phyloP scores from a whole-genome alignment of 2,797 vertebrate species.

The Meda fulgida region DNA sequence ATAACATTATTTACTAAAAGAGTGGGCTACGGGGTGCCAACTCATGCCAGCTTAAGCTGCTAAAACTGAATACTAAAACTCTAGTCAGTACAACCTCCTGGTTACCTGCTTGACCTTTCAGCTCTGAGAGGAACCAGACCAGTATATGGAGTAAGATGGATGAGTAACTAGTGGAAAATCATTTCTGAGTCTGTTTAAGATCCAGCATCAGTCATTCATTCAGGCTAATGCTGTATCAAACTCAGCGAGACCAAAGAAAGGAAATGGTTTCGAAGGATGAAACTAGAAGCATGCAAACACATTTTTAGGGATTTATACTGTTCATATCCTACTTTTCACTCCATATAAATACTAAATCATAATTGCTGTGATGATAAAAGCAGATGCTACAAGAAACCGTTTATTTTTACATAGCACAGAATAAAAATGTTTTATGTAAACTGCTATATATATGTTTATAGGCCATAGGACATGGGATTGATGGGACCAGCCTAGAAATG shows the following conservation, averaged over 20 bases:
- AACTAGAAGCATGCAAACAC: slow-evolving; percentile 52
- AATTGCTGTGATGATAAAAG: background rate
- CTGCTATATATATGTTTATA: too few species aligned
- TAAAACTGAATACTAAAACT: slow-evolving; percentile 50
- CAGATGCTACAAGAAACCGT: background rate
- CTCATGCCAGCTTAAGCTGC: slow-evolving; percentile 52
- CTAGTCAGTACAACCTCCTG: slow-evolving; percentile 55
- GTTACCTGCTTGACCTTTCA: slow-evolving; percentile 72
- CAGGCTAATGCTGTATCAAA: slow-evolving; percentile 70
- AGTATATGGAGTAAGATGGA: slow-evolving; percentile 76
- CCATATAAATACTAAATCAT: slow-evolving; percentile 22
- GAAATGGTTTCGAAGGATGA: slow-evolving; percentile 52
- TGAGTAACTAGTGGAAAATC: slow-evolving; percentile 75
- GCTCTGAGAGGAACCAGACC: slow-evolving; percentile 76
- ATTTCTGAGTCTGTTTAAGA: slow-evolving; percentile 76
- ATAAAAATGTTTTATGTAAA: background rate
- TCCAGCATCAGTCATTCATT: slow-evolving; percentile 69
- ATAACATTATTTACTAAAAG: slow-evolving; percentile 61
- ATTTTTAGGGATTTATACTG: slow-evolving; percentile 27
- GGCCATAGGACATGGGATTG: background rate
- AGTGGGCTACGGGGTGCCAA: slow-evolving; percentile 52
- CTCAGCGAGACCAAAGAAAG: slow-evolving; percentile 59
- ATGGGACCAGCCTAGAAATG: background rate
- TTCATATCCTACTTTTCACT: slow-evolving; percentile 19
- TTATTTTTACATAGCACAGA: slow-evolving; percentile 12